A percentile compares a stretch with the other conserved stretches of the same genome.
Evolutionary conservation across 2,888 invertebrate species (phyloP).

Genomic region (Zhuqinia jingwanae): DNA sequence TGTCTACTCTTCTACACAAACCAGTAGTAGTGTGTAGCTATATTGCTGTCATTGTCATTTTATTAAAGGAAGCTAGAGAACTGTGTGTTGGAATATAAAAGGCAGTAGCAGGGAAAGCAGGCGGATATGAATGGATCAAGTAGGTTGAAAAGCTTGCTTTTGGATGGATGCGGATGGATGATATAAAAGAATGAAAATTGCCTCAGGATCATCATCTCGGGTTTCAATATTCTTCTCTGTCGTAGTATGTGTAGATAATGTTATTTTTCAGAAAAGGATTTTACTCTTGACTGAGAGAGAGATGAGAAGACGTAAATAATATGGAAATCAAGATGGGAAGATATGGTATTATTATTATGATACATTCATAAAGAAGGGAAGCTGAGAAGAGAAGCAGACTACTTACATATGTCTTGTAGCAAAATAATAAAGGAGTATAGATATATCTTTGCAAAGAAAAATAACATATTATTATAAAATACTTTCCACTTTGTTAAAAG

Average conservation of each 20-base stretch:
- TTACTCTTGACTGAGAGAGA: slow-evolving; percentile 32
- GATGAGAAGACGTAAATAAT: slow-evolving; percentile 38
- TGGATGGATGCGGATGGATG: slow-evolving; percentile 66
- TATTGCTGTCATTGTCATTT: neutral
- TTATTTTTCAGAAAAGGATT: slow-evolving; percentile 52
- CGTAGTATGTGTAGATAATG: slow-evolving; percentile 47
- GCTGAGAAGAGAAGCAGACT: slow-evolving; percentile 14
- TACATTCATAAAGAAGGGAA: slow-evolving; percentile 1
- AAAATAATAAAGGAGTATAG: neutral
- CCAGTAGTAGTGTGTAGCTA: neutral
- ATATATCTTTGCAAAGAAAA: neutral
- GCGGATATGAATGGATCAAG: slow-evolving; percentile 57
- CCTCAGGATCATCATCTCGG: slow-evolving; percentile 69
- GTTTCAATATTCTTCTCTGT: slow-evolving; percentile 66
- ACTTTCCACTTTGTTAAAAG: slow-evolving; percentile 47
- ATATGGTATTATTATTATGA: slow-evolving; percentile 35
- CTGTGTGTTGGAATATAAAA: neutral
- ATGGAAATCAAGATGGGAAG: slow-evolving; percentile 51
- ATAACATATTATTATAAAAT: slow-evolving; percentile 21
- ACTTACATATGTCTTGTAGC: neutral
- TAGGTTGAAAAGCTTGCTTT: slow-evolving; percentile 32
- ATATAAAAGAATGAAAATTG: slow-evolving; percentile 71
- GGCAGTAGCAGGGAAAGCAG: slow-evolving; percentile 49
- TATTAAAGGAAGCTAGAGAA: neutral
- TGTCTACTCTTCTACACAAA: neutral